Evolutionary conservation across 2,888 invertebrate genomes (phyloP), one percentile per base, ranked within the genome.

Genomic region (Buathra laborator): DNA sequence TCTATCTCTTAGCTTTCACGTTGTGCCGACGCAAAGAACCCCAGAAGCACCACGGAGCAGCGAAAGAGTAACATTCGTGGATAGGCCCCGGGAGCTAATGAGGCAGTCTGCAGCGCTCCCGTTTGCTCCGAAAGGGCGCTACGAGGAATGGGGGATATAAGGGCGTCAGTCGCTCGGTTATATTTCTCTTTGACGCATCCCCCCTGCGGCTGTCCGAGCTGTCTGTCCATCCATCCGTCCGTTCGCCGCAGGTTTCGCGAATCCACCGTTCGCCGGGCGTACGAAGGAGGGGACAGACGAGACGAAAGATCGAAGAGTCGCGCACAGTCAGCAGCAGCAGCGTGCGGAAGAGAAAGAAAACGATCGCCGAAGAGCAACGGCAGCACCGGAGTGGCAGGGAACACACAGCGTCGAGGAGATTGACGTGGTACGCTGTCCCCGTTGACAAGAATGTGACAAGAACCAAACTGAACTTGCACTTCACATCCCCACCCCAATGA

Each of bases 401-500:
- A 87, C 86, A 88, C 89, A 88, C 88, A 90, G 92, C 90, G 91
- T 90, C 87, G 89, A 89, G 88, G 91, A 93, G 93, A 93, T 93
- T 93, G 93, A 93, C 93, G 93, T 91, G 92, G 92, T 92, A 92
- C 92, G 92, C 92, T 92, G 92, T 92, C 90, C 90, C 87, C 87
- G 89, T 92, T 93, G 93, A 94, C 93, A 94, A 94, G 93, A 94
- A 93, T 93, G 93, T 93, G 93, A 93, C 93, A 92, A 91, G 93
- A 91, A 92, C 91, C 89, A 89, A 90, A 89, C 91, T 89, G 91
- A 91, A 91, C 92, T 92, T 89, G 91, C 90, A 90, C 90, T 88
- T 87, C 87, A 85, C 86, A 89, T 24, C 67, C 87, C 87, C 88
- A 87, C 87, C 85, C 72, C 59, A 68, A 77, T 71, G 6, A 3